Evolutionary conservation across 2,113 vertebrate species (phyloP), one percentile per base, ranked within the genome.

Genomic region (Meriones unguiculatus): DNA sequence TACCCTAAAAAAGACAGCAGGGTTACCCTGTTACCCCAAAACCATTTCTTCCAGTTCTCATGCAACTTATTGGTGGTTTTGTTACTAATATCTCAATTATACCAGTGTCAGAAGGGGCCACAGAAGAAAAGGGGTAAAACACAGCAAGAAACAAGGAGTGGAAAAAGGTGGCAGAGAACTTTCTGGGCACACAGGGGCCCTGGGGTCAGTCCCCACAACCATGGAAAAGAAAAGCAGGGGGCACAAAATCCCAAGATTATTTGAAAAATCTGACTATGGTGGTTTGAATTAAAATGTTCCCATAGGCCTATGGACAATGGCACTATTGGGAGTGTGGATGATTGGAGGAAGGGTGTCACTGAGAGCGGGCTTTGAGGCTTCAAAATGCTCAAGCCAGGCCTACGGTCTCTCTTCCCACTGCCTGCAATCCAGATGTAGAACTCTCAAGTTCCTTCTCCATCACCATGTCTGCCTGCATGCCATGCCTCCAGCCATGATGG

Each of bases 41-140:
- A 92, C 95, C 64, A 87, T 6, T 90, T 77, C 93, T 25, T 90
- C 62, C 50, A 32, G 5, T 81, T 92, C 81, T 84, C n/a, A 84
- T 10, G 54, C 46, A 93, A 81, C 10, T 28, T 46, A 76, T 41
- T 78, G 84, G 41, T 17, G 14, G 11, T 65, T 52, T 87, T 38
- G n/a, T 28, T 46, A 92, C 70, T 54, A 86, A 52, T 62, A 89
- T 84, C 2, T 28, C 46, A 70, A 95, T 62, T 24, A 75, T 25
- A 0, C 5, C 62, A 87, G 50, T 84, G 70, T 87, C 41, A 96
- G 59, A 59, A 87, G 30, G 13, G n/a, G 52, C 7, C 46, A 75
- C 1, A 81, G 67, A 92, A 86, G 87, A 20, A 6, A 1, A 25
- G 22, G 52, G 35, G 8, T 18, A 15, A 15, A 28, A 38, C 69